Evolutionary conservation across 2,797 vertebrate species (phyloP).

Genomic region (Sebastes hopkinsi): DNA sequence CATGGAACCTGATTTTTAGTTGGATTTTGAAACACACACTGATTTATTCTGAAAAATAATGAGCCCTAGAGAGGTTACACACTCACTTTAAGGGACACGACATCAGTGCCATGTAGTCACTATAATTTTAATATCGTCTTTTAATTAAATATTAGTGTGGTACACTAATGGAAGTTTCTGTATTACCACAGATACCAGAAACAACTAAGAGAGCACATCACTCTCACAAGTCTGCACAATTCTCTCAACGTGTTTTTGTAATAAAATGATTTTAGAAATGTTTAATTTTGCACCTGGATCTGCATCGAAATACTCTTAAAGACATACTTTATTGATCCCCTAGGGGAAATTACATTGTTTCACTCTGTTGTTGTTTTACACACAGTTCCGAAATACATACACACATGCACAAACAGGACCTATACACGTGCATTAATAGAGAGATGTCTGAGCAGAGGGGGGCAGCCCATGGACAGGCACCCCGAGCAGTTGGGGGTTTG

Average conservation of each 20-base stretch:
- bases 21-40: not conserved
- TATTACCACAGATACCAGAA: not conserved
- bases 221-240: not conserved
- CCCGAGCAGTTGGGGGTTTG: too few relatives aligned
- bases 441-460: too few relatives aligned
- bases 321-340: too few relatives aligned
- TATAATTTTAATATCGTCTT: not conserved
- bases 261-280: not conserved
- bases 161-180: not conserved
- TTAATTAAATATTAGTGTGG: not conserved
- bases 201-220: not conserved
- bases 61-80: not conserved
- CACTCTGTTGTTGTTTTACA: too few relatives aligned
- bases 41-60: not conserved
- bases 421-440: too few relatives aligned
- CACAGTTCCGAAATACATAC: too few relatives aligned
- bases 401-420: too few relatives aligned
- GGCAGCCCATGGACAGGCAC: too few relatives aligned
- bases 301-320: not conserved
- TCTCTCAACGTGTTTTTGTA: not conserved
- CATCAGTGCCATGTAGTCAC: not conserved
- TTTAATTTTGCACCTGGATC: not conserved
- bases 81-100: not conserved
- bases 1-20: not conserved
- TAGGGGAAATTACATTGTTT: too few relatives aligned